phyloP scores from a whole-genome alignment of 2,888 invertebrate genomes.

The Dryobotodes eremita region DNA sequence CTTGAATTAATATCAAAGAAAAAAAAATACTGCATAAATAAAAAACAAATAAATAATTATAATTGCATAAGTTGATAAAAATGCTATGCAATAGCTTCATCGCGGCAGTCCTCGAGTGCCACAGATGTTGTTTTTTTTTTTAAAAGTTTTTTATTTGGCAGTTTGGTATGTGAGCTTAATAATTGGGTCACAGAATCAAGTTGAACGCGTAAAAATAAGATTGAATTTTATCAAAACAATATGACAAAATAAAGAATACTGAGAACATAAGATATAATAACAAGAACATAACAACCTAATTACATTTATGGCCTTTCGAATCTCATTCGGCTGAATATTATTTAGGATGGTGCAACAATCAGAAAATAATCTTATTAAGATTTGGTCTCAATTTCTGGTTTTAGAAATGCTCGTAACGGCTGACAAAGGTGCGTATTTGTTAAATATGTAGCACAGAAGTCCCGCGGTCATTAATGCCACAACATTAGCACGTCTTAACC shows the following conservation, averaged over 20 bases:
- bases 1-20: too few species aligned
- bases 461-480: neutral
- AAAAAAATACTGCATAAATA: too few species aligned
- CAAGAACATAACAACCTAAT: neutral
- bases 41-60: too few species aligned
- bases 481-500: neutral
- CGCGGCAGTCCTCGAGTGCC: too few species aligned
- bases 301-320: neutral
- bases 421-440: neutral
- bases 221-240: neutral
- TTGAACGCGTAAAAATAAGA: neutral
- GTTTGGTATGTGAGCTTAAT: neutral
- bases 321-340: too few species aligned
- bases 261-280: neutral
- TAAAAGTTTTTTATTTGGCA: too few species aligned
- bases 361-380: neutral
- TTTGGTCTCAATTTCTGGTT: neutral
- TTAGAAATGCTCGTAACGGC: neutral
- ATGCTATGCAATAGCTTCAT: too few species aligned
- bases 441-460: neutral
- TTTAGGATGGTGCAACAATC: neutral
- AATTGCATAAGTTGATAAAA: too few species aligned
- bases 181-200: neutral
- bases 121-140: too few species aligned
- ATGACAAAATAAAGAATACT: neutral